Base-by-base conservation (phyloP, 2,888 invertebrate genomes). In the Caenorhabditis sinica region DNA sequence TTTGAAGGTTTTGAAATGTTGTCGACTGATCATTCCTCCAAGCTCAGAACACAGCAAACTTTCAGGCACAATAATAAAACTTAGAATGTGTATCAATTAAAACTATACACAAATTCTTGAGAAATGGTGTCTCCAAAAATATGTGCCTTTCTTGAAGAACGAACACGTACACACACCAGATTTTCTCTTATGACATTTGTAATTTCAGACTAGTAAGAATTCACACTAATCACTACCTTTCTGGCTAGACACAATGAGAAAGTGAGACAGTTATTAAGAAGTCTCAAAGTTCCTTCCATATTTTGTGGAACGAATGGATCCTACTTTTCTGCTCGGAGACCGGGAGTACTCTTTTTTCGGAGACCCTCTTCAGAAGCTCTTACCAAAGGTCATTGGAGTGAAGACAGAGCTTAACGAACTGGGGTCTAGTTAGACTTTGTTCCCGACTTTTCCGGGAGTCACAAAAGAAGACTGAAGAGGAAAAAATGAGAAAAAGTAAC, bases 371-470 rank as follows among this genome's bases (percentile, higher is more conserved):
- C 20, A 17, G 30, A 15, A 17, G 28, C 66, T 45, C 45, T 30
- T 66, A 5, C 63, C 79, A 79, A 77, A 79, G 79, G 79, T 79
- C 79, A 77, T 71, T 77, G n/a, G 53, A 74, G 60, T 61, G 61
- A 71, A 49, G 30, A 28, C 33, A 45, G 63, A 71, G 79, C 79
- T 79, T 79, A 79, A 79, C 79, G 71, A 79, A 79, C 77, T 77
- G 53, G 65, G 28, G 58, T 60, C 30, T 28, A 25, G 53, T 56
- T 56, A 56, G 40, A 36, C 40, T 58, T 33, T 71, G 25, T 43
- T 40, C 45, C 28, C 53, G 11, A 56, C 53, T 45, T 72, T 56
- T 51, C 25, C 25, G 15, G 23, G 43, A 71, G 43, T 4, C 30
- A 51, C 30, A 43, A 74, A 65, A 51, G 23, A 30, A n/a, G 45